Conservation (phyloP, 1,140 invertebrate genomes). For the Goniozus legneri region DNA sequence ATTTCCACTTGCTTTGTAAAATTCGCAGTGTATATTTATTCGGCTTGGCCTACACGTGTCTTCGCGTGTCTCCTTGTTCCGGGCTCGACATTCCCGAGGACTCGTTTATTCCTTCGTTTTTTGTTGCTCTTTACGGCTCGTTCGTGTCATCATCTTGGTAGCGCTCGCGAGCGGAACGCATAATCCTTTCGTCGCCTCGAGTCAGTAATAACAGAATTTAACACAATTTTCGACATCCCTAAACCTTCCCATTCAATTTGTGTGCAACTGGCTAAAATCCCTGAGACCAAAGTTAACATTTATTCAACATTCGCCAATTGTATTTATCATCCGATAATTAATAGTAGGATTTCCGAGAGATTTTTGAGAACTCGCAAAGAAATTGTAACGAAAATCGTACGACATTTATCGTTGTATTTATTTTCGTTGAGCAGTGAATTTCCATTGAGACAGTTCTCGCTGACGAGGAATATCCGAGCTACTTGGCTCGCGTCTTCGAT, state of each 20-base stretch:
- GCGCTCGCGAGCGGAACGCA: constrained; percentile 37
- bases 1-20: constrained; percentile 26
- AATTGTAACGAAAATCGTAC: too few species aligned
- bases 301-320: too few species aligned
- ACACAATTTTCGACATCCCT: constrained; percentile 13
- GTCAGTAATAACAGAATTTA: not conserved
- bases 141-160: constrained; percentile 12
- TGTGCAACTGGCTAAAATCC: too few species aligned
- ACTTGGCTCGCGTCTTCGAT: too few species aligned
- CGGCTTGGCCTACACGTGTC: constrained; percentile 50
- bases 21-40: constrained; percentile 39
- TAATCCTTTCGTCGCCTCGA: constrained; percentile 40
- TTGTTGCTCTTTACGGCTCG: not conserved
- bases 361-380: too few species aligned
- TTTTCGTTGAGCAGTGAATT: too few species aligned
- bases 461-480: constrained; percentile 19
- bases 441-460: too few species aligned
- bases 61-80: constrained; percentile 42
- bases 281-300: too few species aligned
- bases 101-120: not conserved
- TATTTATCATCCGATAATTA: too few species aligned
- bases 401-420: too few species aligned
- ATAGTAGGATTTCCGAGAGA: too few species aligned
- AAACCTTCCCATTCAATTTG: too few species aligned
- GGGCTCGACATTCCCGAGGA: constrained; percentile 36